phyloP scores from a whole-genome alignment of 2,113 vertebrate species.

The Lagopus leucura region DNA sequence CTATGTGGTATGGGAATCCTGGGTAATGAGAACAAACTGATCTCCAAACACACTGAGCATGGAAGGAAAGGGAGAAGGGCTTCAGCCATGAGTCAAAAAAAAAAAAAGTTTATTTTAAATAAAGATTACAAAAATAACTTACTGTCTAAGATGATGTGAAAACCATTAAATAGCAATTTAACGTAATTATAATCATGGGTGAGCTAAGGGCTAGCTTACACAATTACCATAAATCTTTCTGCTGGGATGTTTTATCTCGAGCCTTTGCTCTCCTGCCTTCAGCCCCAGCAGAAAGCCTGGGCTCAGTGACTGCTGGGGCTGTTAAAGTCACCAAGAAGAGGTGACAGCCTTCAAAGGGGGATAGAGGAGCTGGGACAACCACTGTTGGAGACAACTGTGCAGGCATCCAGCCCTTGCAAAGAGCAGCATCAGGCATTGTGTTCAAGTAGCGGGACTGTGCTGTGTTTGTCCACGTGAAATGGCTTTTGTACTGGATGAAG shows the following conservation, averaged over 20 bases:
- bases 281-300: not conserved
- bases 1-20: not conserved
- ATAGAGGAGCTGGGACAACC: not conserved
- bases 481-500: not conserved
- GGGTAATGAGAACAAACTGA: slow-evolving; percentile 51
- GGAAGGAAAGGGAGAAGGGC: slow-evolving; percentile 32
- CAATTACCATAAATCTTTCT: slow-evolving; percentile 60
- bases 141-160: slow-evolving; percentile 73
- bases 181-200: slow-evolving; percentile 6
- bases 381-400: not conserved
- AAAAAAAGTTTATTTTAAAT: slow-evolving; percentile 63
- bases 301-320: fast-evolving
- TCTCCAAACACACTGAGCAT: slow-evolving; percentile 29
- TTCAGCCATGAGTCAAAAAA: slow-evolving; percentile 20
- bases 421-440: not conserved
- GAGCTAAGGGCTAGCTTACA: slow-evolving; percentile 57
- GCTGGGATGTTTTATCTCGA: slow-evolving; percentile 14
- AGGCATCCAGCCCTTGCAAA: not conserved
- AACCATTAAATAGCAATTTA: slow-evolving; percentile 71
- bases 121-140: slow-evolving; percentile 70
- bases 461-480: fast-evolving
- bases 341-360: fast-evolving
- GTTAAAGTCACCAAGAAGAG: fast-evolving
- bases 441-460: fast-evolving
- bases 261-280: slow-evolving; percentile 15